Evolutionary conservation across 2,113 vertebrate genomes (phyloP).

Genomic region (Xiphophorus maculatus): DNA sequence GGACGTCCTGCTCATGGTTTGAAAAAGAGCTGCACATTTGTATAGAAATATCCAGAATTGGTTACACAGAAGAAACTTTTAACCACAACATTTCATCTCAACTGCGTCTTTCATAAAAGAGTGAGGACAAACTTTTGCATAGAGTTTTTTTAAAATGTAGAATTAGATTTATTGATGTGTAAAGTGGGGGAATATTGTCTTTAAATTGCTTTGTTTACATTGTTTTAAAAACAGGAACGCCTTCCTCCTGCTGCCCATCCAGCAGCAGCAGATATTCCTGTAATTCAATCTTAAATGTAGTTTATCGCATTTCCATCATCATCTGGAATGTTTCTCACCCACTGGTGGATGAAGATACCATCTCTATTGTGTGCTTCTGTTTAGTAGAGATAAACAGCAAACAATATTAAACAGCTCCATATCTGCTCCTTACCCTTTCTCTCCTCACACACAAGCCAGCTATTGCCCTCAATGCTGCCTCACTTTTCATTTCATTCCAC

Average conservation of each 20-base stretch:
- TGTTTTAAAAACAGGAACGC: slow-evolving; percentile 25
- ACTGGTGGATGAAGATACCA: slow-evolving; percentile 51
- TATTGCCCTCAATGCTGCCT: slow-evolving; percentile 31
- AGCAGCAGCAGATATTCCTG: slow-evolving; percentile 31
- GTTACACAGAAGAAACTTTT: neutral
- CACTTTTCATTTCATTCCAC: slow-evolving; percentile 43
- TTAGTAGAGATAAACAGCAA: slow-evolving; percentile 70
- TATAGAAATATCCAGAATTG: too few species aligned
- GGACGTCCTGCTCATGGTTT: too few species aligned
- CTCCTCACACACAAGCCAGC: slow-evolving; percentile 15
- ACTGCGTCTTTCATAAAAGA: neutral
- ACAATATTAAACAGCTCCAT: slow-evolving; percentile 66
- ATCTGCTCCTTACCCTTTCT: slow-evolving; percentile 42
- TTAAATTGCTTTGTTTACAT: neutral
- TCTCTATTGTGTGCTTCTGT: slow-evolving; percentile 62
- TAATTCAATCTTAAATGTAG: slow-evolving; percentile 70
- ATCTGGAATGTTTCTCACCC: slow-evolving; percentile 55
- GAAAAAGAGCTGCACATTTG: too few species aligned
- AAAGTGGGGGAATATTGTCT: neutral
- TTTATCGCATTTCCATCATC: slow-evolving; percentile 51
- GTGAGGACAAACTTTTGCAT: neutral
- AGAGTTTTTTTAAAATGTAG: neutral
- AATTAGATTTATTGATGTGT: neutral
- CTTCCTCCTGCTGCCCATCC: slow-evolving; percentile 8
- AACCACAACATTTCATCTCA: neutral